A percentile compares a stretch with the other conserved stretches of the same genome.
Conservation (phyloP, 2,113 vertebrate species). For the Dipodomys spectabilis region DNA sequence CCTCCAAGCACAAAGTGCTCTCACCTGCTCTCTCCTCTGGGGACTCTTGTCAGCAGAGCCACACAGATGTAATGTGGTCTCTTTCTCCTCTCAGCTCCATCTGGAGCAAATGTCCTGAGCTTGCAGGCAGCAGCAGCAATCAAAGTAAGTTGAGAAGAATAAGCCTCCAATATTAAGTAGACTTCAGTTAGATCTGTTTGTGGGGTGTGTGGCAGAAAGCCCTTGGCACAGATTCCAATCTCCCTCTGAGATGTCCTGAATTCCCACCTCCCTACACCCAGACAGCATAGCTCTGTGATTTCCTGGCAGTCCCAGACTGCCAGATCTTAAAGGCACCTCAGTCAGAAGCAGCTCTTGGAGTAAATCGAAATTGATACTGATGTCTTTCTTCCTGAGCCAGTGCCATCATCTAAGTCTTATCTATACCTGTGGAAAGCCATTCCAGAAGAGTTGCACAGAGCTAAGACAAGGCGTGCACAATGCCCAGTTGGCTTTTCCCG, state of each 20-base stretch:
- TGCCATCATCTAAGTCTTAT: too few species aligned
- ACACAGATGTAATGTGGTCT: neutral
- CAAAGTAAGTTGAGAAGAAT: neutral
- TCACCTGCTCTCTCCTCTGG: neutral
- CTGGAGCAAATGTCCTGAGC: neutral
- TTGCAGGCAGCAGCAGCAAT: neutral
- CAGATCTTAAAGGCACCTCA: neutral
- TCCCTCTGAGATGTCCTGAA: neutral
- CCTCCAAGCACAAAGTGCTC: neutral
- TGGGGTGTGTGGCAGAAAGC: neutral
- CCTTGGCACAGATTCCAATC: neutral
- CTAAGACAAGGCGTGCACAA: neutral
- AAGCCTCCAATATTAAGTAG: neutral
- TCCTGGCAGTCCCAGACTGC: neutral
- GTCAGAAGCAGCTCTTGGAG: constrained; percentile 2
- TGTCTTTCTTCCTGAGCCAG: neutral
- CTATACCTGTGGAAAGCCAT: neutral
- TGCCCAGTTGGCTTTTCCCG: neutral
- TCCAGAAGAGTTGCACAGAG: neutral
- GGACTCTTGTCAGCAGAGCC: neutral
- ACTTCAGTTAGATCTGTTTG: neutral
- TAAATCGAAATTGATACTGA: neutral
- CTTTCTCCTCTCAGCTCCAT: neutral
- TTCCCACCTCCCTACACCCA: neutral
- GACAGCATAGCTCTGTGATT: neutral